Percentiles rank a stretch among this genome's conserved stretches.
Evolutionary conservation across 2,888 invertebrate species (phyloP).

Genomic region (Xylocampa areola): DNA sequence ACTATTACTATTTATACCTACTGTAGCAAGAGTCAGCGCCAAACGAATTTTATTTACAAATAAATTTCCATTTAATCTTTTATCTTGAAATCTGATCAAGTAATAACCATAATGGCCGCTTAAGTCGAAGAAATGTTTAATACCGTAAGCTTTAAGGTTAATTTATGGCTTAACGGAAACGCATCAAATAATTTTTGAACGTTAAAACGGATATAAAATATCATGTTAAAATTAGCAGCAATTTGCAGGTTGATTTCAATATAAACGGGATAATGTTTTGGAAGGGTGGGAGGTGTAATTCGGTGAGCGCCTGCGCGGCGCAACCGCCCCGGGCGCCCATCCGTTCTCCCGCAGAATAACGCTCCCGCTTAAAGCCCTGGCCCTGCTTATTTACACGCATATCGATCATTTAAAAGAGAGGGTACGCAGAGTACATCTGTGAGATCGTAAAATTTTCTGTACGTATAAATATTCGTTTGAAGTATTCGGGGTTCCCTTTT

Average conservation of each 20-base stretch:
- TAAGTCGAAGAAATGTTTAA: constrained; percentile 15
- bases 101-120: constrained; percentile 12
- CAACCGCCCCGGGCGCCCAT: constrained; percentile 48
- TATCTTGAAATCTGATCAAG: not conserved
- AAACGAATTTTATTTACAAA: constrained; percentile 1
- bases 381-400: constrained; percentile 61
- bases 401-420: constrained; percentile 60
- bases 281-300: constrained; percentile 55
- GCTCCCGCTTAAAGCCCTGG: constrained; percentile 44
- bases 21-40: constrained; percentile 9
- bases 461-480: constrained; percentile 53
- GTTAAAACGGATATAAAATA: constrained; percentile 48
- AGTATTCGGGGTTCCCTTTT: constrained; percentile 38
- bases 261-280: constrained; percentile 54
- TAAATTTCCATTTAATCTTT: not conserved
- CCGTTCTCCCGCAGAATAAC: constrained; percentile 46
- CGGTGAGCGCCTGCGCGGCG: constrained; percentile 65
- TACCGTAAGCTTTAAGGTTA: too few species aligned
- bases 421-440: constrained; percentile 49
- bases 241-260: constrained; percentile 55
- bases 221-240: constrained; percentile 48
- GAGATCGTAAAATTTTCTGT: constrained; percentile 48
- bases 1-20: constrained; percentile 46
- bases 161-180: constrained; percentile 38
- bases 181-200: constrained; percentile 23